These are phyloP conservation scores for Dasyornis broadbenti DNA, from an alignment of 2,113 vertebrate genomes.

Conservation along the genomic window DNA sequence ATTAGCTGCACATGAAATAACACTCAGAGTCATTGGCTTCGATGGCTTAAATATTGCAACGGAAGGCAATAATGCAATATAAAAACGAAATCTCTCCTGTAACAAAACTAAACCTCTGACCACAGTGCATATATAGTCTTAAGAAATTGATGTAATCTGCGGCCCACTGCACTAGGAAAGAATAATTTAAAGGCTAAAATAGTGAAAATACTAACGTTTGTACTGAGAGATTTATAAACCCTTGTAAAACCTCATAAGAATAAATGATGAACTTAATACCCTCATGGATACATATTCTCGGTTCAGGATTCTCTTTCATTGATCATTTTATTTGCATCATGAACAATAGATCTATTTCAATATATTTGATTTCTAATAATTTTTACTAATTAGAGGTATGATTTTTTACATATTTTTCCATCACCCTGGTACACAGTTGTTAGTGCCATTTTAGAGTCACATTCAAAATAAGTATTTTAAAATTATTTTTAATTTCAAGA, in stretches of 20 bases:
- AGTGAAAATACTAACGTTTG: neutral
- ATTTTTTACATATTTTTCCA: neutral
- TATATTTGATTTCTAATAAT: neutral
- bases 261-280: neutral
- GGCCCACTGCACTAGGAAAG: neutral
- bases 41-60: neutral
- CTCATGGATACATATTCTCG: neutral
- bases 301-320: neutral
- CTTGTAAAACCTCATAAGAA: neutral
- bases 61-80: neutral
- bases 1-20: neutral
- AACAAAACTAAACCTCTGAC: neutral
- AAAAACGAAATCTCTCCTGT: neutral
- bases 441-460: neutral
- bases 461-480: neutral
- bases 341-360: neutral
- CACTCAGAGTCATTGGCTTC: neutral
- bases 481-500: neutral
- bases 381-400: neutral
- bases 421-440: neutral
- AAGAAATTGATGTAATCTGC: neutral
- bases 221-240: neutral
- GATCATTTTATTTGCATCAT: neutral
- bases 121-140: neutral
- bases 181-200: neutral